Percentiles rank a stretch among this genome's conserved stretches.
Evolutionary conservation across 2,888 invertebrate species (phyloP).

Genomic region (Eucriotettix oculatus): DNA sequence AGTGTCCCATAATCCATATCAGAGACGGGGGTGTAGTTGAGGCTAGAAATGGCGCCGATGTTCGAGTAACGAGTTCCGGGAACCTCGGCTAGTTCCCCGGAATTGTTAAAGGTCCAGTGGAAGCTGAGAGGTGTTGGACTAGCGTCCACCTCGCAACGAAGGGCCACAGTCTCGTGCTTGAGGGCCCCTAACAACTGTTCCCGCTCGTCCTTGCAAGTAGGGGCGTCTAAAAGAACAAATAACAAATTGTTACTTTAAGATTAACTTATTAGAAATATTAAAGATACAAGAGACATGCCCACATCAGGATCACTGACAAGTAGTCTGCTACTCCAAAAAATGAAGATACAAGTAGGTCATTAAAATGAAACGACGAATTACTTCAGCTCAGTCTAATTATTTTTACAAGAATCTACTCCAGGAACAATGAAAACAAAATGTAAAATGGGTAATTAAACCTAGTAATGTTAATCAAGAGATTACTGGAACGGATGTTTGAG

Average conservation of each 20-base stretch:
- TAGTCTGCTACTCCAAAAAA: no score
- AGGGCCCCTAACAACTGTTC: conserved; percentile 73
- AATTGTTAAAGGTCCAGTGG: conserved; percentile 87
- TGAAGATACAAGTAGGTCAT: no score
- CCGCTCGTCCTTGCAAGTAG: conserved; percentile 57
- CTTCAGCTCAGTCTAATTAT: no score
- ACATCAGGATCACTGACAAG: no score
- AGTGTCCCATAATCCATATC: conserved; percentile 83
- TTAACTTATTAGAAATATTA: no score
- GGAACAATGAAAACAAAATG: no score
- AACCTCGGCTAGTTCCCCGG: conserved; percentile 68
- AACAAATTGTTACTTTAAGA: neutral
- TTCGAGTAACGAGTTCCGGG: conserved; percentile 48
- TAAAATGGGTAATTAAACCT: no score
- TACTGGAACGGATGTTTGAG: no score
- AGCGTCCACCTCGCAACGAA: conserved; percentile 75
- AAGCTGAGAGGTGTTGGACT: conserved; percentile 74
- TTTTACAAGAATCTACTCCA: no score
- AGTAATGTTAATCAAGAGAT: no score
- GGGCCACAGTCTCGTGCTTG: conserved; percentile 72
- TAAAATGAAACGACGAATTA: no score
- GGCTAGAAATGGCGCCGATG: conserved; percentile 48
- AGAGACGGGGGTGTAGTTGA: conserved; percentile 72
- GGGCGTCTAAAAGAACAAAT: conserved; percentile 54
- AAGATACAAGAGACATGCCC: no score